phyloP scores from a whole-genome alignment of 2,113 vertebrate genomes.

The Aleadryas rufinucha region DNA sequence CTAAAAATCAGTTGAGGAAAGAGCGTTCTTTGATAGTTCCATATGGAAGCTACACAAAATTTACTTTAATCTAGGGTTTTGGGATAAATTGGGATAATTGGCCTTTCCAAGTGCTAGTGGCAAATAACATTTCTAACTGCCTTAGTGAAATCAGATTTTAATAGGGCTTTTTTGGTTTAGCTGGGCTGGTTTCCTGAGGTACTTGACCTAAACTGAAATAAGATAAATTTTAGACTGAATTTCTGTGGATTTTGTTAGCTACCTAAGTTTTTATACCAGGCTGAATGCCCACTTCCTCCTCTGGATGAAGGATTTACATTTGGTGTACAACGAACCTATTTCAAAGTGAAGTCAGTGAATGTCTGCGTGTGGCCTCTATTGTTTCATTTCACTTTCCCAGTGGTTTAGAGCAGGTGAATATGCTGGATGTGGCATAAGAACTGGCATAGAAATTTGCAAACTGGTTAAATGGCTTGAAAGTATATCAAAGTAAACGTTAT shows the following conservation, averaged over 20 bases:
- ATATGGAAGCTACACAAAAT: not conserved
- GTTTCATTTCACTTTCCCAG: not conserved
- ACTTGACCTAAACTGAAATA: not conserved
- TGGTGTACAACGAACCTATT: not conserved
- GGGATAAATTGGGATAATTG: not conserved
- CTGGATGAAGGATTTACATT: not conserved
- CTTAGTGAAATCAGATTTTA: not conserved
- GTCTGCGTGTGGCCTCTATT: rapidly evolving
- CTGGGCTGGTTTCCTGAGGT: not conserved
- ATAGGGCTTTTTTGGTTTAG: not conserved
- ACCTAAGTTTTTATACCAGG: not conserved
- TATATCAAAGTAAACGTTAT: not conserved
- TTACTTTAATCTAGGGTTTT: not conserved
- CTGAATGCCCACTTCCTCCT: not conserved
- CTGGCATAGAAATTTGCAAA: not conserved
- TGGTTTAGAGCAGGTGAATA: not conserved
- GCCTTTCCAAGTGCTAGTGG: not conserved
- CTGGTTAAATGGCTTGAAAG: not conserved
- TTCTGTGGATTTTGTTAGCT: not conserved
- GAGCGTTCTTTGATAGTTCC: not conserved
- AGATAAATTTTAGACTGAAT: not conserved
- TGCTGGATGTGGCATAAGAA: not conserved
- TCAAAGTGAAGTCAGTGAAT: not conserved
- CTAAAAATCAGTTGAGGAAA: not conserved
- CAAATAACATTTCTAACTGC: not conserved